Evolutionary conservation across 2,113 vertebrate species (phyloP).

Genomic region (Solea senegalensis): DNA sequence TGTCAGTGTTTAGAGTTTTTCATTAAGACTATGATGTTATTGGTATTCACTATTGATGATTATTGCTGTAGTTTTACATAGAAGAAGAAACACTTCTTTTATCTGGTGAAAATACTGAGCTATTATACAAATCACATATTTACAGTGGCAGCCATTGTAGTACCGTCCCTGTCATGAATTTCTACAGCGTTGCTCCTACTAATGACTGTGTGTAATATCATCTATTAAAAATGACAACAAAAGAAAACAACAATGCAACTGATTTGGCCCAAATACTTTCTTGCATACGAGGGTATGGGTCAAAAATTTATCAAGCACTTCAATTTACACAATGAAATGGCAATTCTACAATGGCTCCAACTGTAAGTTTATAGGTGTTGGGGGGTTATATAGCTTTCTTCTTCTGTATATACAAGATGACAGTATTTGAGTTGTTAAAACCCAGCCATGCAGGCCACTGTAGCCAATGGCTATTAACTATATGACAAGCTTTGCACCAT

Average conservation of each 20-base stretch:
- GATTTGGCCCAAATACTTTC: conserved; percentile 1
- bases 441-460: not conserved
- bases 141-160: conserved; percentile 57
- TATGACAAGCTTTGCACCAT: not conserved
- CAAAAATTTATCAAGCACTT: conserved; percentile 3
- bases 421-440: conserved; percentile 40
- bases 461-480: conserved; percentile 16
- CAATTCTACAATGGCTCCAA: conserved; percentile 42
- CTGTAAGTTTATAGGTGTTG: conserved; percentile 26
- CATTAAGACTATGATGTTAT: conserved; percentile 73
- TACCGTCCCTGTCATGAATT: not conserved
- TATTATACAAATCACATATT: conserved; percentile 51
- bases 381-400: conserved; percentile 46
- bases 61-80: conserved; percentile 77
- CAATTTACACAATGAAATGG: conserved; percentile 12
- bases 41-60: conserved; percentile 72
- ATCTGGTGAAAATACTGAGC: conserved; percentile 63
- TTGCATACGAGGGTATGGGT: not conserved
- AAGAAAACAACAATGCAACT: conserved; percentile 18
- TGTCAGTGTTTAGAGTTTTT: conserved; percentile 76
- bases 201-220: not conserved
- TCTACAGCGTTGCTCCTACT: not conserved
- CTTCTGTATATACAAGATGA: conserved; percentile 49
- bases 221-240: too few species aligned
- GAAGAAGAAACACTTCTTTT: conserved; percentile 56